These are phyloP conservation scores for Drosophila rellima DNA, from an alignment of 2,888 invertebrate genomes.

Conservation along the genomic window DNA sequence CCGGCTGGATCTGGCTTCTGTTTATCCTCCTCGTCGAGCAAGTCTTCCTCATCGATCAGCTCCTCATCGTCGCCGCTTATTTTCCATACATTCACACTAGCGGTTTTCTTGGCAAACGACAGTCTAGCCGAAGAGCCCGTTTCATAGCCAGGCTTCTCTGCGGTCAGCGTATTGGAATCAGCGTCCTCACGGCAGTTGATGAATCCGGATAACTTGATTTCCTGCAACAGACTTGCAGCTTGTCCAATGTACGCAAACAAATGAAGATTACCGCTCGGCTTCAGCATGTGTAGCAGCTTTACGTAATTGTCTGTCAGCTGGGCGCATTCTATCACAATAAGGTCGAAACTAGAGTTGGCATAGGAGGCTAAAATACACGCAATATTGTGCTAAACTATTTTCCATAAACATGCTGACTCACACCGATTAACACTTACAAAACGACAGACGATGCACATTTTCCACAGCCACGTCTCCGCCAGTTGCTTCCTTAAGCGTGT, in stretches of 20 bases:
- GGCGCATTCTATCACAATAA: constrained; percentile 86
- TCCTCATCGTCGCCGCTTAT: constrained; percentile 89
- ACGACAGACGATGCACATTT: constrained; percentile 88
- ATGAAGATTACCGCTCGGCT: constrained; percentile 88
- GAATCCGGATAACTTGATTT: constrained; percentile 89
- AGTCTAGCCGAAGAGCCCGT: constrained; percentile 89
- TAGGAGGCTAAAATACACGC: constrained; percentile 86
- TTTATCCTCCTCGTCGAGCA: constrained; percentile 96
- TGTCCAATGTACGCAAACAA: constrained; percentile 86
- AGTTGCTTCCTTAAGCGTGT: constrained; percentile 86
- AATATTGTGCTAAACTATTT: constrained; percentile 4
- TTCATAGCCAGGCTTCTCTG: constrained; percentile 91
- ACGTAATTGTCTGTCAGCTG: constrained; percentile 86
- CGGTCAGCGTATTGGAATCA: constrained; percentile 84
- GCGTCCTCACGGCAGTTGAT: constrained; percentile 79
- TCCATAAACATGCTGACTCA: constrained; percentile 63
- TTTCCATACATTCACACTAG: constrained; percentile 90
- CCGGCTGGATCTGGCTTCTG: constrained; percentile 94
- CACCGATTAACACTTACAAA: constrained; percentile 86
- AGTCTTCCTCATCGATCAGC: constrained; percentile 94
- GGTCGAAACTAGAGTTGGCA: constrained; percentile 88
- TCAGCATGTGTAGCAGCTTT: constrained; percentile 88
- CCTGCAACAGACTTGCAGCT: constrained; percentile 85
- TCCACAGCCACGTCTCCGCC: constrained; percentile 87
- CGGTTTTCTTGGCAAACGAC: constrained; percentile 80